Evolutionary conservation across 2,113 vertebrate species (phyloP).

Genomic region (Greenwoodochromis staneri): DNA sequence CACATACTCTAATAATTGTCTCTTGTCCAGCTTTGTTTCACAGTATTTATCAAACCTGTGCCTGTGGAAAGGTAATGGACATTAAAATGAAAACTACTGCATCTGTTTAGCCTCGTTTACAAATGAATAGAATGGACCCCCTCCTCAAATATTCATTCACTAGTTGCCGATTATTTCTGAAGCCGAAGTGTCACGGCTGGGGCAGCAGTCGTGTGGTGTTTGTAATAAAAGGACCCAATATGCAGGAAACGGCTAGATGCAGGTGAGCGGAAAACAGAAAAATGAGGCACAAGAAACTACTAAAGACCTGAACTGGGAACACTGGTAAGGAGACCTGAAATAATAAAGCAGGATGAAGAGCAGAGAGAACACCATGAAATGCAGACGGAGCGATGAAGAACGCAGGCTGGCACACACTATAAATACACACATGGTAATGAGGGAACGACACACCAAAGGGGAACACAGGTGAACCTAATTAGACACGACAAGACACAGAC

Average conservation of each 20-base stretch:
- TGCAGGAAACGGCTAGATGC: accelerated
- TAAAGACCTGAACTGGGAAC: neutral
- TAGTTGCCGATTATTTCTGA: accelerated
- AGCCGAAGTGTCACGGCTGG: neutral
- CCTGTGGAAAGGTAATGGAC: neutral
- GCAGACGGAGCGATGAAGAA: accelerated
- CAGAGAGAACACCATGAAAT: neutral
- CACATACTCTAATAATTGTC: neutral
- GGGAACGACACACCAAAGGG: accelerated
- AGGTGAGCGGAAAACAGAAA: neutral
- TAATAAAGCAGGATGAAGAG: neutral
- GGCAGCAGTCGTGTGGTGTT: neutral
- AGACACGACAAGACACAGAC: neutral
- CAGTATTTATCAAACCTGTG: neutral
- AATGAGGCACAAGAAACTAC: neutral
- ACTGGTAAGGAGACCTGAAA: neutral
- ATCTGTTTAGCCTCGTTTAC: neutral
- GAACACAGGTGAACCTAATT: neutral
- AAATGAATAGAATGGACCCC: accelerated
- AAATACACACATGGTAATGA: neutral
- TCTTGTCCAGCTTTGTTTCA: neutral
- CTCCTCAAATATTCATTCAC: neutral
- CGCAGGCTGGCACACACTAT: neutral
- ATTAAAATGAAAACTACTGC: neutral
- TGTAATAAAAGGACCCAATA: neutral